Evolutionary conservation across 2,888 invertebrate species (phyloP).

Genomic region (Tetragonisca angustula): DNA sequence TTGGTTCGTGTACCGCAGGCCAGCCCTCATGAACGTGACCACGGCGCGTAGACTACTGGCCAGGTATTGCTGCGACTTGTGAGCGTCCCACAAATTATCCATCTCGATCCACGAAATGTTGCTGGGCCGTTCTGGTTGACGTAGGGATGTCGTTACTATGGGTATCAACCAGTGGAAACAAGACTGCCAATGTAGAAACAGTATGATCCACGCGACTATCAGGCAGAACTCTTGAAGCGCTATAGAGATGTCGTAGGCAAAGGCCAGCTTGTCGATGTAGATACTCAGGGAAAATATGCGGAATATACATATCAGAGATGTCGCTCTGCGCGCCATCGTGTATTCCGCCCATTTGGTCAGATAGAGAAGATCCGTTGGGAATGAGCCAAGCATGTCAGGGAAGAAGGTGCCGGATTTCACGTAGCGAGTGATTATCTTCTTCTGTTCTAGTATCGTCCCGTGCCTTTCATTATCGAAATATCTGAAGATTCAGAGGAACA

Average conservation of each 20-base stretch:
- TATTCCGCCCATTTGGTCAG: conserved; percentile 64
- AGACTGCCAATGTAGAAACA: conserved; percentile 79
- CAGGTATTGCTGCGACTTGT: conserved; percentile 64
- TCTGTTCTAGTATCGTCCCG: conserved; percentile 72
- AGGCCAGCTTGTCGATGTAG: conserved; percentile 70
- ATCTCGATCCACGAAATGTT: conserved; percentile 76
- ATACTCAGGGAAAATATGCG: conserved; percentile 72
- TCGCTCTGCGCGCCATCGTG: conserved; percentile 71
- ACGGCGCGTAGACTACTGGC: conserved; percentile 73
- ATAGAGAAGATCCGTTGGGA: conserved; percentile 79
- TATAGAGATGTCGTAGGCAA: conserved; percentile 64
- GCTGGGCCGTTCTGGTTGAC: conserved; percentile 58
- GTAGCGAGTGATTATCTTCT: conserved; percentile 73
- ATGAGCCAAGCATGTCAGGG: conserved; percentile 76
- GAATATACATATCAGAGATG: conserved; percentile 73
- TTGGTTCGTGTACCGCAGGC: conserved; percentile 71
- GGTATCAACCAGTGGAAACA: conserved; percentile 80
- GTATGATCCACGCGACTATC: conserved; percentile 71
- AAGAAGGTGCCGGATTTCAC: conserved; percentile 71
- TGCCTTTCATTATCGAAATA: conserved; percentile 74
- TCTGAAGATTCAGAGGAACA: conserved; percentile 61
- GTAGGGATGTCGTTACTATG: conserved; percentile 64
- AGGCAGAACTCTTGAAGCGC: conserved; percentile 71
- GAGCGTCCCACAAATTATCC: conserved; percentile 71
- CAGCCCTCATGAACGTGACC: conserved; percentile 76